Evolutionary conservation across 1,140 invertebrate genomes (phyloP).

Genomic region (Saxidomus purpurata): DNA sequence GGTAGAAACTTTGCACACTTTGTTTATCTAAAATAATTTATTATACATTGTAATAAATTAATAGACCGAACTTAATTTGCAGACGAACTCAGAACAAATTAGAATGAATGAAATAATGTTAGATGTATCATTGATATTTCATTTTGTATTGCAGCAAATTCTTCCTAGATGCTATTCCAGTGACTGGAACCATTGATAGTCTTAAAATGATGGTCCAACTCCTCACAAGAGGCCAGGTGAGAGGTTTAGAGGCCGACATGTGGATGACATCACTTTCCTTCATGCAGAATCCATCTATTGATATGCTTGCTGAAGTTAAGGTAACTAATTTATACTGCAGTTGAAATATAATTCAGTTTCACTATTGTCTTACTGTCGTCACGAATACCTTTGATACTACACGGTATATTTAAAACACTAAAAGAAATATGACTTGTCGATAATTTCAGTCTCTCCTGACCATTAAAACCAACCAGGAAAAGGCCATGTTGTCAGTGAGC

Average conservation of each 20-base stretch:
- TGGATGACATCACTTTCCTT: constrained; percentile 95
- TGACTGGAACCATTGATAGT: constrained; percentile 92
- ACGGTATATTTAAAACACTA: too few relatives aligned
- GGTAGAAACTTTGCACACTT: too few relatives aligned
- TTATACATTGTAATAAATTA: too few relatives aligned
- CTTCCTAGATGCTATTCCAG: constrained; percentile 92
- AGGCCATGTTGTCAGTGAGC: constrained; percentile 87
- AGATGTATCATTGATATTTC: too few relatives aligned
- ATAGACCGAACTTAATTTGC: too few relatives aligned
- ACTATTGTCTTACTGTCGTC: too few relatives aligned
- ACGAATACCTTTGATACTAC: too few relatives aligned
- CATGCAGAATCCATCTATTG: constrained; percentile 91
- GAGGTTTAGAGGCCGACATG: constrained; percentile 89
- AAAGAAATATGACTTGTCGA: too few relatives aligned
- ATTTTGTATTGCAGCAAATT: constrained; percentile 82
- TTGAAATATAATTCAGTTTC: too few relatives aligned
- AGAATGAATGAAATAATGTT: too few relatives aligned
- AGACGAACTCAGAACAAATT: too few relatives aligned
- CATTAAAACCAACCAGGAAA: constrained; percentile 88
- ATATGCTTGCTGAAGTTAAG: constrained; percentile 90
- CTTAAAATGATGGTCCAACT: constrained; percentile 93
- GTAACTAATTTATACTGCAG: constrained; percentile 73
- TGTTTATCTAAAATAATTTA: too few relatives aligned
- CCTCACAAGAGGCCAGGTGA: constrained; percentile 90
- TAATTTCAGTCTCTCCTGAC: constrained; percentile 89